phyloP scores from a whole-genome alignment of 2,797 vertebrate genomes.

The Ficedula albicollis region DNA sequence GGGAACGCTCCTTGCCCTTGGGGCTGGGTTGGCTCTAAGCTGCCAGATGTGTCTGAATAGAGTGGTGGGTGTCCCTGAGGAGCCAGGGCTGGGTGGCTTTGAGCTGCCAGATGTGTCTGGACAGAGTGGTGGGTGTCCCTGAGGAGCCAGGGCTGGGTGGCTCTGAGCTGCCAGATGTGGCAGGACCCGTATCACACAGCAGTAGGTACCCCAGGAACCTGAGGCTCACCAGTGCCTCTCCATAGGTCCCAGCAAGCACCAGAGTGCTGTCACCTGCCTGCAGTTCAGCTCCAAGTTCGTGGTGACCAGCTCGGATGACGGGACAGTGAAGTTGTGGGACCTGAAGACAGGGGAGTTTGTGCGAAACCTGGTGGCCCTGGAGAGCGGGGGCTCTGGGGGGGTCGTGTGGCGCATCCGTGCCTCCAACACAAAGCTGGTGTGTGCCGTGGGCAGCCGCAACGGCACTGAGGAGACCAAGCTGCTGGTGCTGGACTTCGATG shows the following conservation, averaged over 20 bases:
- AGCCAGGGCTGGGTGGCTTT: background rate
- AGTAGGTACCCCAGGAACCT: background rate
- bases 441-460: constrained; percentile 67
- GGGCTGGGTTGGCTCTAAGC: background rate
- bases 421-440: constrained; percentile 69
- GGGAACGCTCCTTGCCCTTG: background rate
- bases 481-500: constrained; percentile 70
- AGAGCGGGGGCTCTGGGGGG: constrained; percentile 63
- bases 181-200: background rate
- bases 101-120: rapidly evolving
- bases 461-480: constrained; percentile 73
- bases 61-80: background rate
- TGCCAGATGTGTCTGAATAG: background rate
- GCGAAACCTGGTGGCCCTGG: constrained; percentile 67
- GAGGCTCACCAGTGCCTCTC: background rate
- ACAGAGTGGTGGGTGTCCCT: too few relatives aligned
- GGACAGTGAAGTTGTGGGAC: constrained; percentile 71
- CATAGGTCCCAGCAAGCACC: constrained; percentile 68
- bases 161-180: background rate
- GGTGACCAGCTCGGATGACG: constrained; percentile 66
- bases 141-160: too few relatives aligned
- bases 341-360: constrained; percentile 69
- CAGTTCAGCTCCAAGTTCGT: constrained; percentile 75
- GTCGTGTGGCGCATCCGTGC: constrained; percentile 69
- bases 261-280: constrained; percentile 71